Conservation (phyloP, 2,797 vertebrate genomes). For the Dallia pectoralis region DNA sequence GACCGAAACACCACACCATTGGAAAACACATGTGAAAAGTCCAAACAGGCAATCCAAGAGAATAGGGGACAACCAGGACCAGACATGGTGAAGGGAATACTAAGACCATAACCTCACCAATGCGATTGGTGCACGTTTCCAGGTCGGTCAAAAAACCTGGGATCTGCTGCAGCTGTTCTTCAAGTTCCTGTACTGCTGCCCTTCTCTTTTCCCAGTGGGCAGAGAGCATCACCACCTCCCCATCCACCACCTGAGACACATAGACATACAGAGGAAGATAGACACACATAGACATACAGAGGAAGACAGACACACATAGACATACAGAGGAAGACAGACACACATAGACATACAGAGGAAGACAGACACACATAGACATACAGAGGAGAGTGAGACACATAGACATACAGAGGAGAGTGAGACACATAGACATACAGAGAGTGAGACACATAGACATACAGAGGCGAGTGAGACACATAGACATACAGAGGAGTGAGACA, state of each 20-base stretch:
- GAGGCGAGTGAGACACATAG: neutral
- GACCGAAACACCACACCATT: neutral
- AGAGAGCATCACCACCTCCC: constrained; percentile 91
- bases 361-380: neutral
- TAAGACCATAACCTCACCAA: constrained; percentile 72
- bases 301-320: neutral
- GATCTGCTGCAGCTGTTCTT: constrained; percentile 86
- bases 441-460: neutral
- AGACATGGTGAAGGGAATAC: neutral
- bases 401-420: neutral
- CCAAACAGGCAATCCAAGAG: neutral
- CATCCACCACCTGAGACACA: constrained; percentile 79
- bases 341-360: neutral
- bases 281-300: neutral
- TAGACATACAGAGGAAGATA: neutral
- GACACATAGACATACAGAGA: neutral
- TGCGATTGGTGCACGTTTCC: constrained; percentile 79
- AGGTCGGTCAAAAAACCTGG: constrained; percentile 82
- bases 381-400: neutral
- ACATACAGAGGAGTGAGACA: neutral
- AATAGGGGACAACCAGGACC: neutral
- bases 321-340: neutral
- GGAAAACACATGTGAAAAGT: neutral
- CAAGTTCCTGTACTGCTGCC: constrained; percentile 77
- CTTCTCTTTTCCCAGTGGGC: constrained; percentile 90